Conservation (phyloP, 2,888 invertebrate genomes). For the Apotomis betuletana region DNA sequence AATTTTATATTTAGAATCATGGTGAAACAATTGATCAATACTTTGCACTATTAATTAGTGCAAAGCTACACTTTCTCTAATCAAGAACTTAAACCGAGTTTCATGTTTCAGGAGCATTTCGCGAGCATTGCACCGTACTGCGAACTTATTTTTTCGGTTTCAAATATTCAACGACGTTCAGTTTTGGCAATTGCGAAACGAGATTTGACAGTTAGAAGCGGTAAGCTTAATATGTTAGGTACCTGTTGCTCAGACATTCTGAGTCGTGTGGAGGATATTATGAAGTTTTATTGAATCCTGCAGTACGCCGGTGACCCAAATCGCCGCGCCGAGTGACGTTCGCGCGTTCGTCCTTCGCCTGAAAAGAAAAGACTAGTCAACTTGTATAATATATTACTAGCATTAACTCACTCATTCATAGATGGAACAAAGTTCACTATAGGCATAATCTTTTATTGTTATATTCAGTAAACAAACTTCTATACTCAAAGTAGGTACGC, state of each 20-base stretch:
- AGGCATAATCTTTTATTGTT: too few relatives aligned
- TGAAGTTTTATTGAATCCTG: constrained; percentile 80
- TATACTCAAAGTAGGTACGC: too few relatives aligned
- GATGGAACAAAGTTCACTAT: too few relatives aligned
- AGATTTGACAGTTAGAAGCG: constrained; percentile 5
- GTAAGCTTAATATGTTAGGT: constrained; percentile 7
- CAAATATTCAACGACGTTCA: constrained; percentile 15
- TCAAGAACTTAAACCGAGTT: constrained; percentile 33
- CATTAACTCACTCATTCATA: constrained; percentile 8
- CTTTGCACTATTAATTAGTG: constrained; percentile 80
- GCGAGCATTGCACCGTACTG: not conserved
- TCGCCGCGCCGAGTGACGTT: constrained; percentile 65
- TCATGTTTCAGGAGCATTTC: not conserved
- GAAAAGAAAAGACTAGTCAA: constrained; percentile 51
- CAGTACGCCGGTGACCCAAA: constrained; percentile 79
- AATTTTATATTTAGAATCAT: constrained; percentile 83
- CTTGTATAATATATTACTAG: constrained; percentile 47
- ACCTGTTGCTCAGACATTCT: constrained; percentile 41
- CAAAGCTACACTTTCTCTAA: constrained; percentile 65
- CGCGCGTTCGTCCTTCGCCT: constrained; percentile 68
- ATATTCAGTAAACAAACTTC: too few relatives aligned
- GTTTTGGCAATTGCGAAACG: constrained; percentile 4
- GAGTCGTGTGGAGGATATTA: constrained; percentile 59
- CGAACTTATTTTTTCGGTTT: constrained; percentile 20
- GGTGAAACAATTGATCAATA: constrained; percentile 82